phyloP scores from a whole-genome alignment of 2,797 vertebrate species.

The Numenius phaeopus region DNA sequence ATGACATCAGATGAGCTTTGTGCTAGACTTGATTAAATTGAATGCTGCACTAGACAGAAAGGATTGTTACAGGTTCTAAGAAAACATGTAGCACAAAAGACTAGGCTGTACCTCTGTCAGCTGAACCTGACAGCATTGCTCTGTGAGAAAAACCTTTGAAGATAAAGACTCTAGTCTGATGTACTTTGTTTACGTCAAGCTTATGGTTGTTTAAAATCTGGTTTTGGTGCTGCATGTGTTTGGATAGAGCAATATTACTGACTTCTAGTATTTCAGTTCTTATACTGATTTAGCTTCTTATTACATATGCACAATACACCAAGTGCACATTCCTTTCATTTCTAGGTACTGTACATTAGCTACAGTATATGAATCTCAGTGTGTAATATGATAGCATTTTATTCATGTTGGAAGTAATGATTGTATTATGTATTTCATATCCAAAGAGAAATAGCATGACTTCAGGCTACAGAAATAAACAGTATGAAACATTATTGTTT shows the following conservation, averaged over 20 bases:
- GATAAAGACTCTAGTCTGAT: not conserved
- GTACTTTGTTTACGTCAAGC: not conserved
- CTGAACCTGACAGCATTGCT: not conserved
- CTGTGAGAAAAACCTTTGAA: constrained; percentile 1
- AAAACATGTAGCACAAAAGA: not conserved
- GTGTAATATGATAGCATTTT: constrained; percentile 13
- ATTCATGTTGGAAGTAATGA: constrained; percentile 40
- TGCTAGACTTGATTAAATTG: constrained; percentile 28
- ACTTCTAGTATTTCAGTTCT: not conserved
- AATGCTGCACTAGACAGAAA: not conserved
- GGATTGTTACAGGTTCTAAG: not conserved
- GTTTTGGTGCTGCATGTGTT: not conserved
- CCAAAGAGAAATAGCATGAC: constrained; percentile 49
- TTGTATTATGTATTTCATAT: constrained; percentile 40
- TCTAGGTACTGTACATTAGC: constrained; percentile 13
- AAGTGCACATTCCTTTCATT: not conserved
- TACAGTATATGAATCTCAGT: constrained; percentile 16
- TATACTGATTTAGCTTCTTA: not conserved
- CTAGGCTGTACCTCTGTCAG: not conserved
- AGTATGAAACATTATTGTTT: constrained; percentile 64
- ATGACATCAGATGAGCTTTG: constrained; percentile 54
- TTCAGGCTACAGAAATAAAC: constrained; percentile 62
- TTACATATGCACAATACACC: not conserved
- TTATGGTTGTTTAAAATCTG: constrained; percentile 12
- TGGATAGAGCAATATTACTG: not conserved